phyloP scores from a whole-genome alignment of 2,797 vertebrate species.

The Xenopus petersii region DNA sequence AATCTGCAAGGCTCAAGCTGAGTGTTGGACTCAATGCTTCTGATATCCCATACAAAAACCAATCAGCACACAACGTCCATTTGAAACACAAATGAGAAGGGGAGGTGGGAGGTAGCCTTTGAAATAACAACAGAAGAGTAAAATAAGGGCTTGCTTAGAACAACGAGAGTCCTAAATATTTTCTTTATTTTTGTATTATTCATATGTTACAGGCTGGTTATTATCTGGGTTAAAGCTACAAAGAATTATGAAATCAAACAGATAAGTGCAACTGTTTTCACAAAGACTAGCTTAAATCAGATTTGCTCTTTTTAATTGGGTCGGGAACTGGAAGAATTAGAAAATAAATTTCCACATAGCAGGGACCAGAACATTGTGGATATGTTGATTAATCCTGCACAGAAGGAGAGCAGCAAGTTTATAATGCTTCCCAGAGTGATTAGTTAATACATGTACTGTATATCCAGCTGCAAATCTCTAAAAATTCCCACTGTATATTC shows the following conservation, averaged over 20 bases:
- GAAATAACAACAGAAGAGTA: conserved; percentile 54
- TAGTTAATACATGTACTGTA: not conserved
- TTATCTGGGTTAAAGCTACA: conserved; percentile 71
- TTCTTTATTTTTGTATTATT: conserved; percentile 57
- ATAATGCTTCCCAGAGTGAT: conserved; percentile 3
- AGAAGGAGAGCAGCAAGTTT: conserved; percentile 37
- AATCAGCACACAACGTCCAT: conserved; percentile 55
- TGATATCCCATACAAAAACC: conserved; percentile 68
- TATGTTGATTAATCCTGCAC: conserved; percentile 53
- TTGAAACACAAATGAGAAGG: conserved; percentile 69
- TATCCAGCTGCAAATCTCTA: not conserved
- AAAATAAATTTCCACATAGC: conserved; percentile 62
- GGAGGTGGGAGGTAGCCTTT: conserved; percentile 50
- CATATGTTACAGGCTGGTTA: conserved; percentile 58
- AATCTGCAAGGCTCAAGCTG: conserved; percentile 74
- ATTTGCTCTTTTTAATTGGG: conserved; percentile 67
- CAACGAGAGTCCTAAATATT: conserved; percentile 58
- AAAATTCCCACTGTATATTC: not conserved
- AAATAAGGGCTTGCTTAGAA: conserved; percentile 35
- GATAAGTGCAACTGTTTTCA: conserved; percentile 66
- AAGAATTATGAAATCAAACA: conserved; percentile 74
- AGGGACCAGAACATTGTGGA: conserved; percentile 55
- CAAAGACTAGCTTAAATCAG: conserved; percentile 71
- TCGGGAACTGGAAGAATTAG: conserved; percentile 58
- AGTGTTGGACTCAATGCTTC: conserved; percentile 65